These are phyloP conservation scores for Anoncus sp. DNA, from an alignment of 2,888 invertebrate species.

Conservation along the genomic window DNA sequence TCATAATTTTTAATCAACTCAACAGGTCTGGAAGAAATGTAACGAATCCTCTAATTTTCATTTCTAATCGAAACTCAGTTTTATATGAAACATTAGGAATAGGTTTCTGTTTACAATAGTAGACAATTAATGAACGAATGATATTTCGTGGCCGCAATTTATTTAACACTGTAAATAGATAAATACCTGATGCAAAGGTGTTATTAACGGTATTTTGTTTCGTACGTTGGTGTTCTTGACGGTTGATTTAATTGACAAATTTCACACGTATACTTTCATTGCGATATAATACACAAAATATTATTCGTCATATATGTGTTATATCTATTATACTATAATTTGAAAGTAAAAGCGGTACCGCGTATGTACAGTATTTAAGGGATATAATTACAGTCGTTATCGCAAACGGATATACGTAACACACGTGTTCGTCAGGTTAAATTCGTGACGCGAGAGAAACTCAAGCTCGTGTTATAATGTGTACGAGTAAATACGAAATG, in stretches of 20 bases:
- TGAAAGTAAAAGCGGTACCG: slow-evolving; percentile 29
- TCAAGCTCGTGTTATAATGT: slow-evolving; percentile 32
- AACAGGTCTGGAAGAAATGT: too few species aligned
- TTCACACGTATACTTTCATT: not conserved
- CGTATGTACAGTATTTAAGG: slow-evolving; percentile 32
- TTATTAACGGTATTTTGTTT: slow-evolving; percentile 7
- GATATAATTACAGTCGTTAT: slow-evolving; percentile 39
- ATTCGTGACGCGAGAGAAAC: slow-evolving; percentile 53
- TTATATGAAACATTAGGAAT: too few species aligned
- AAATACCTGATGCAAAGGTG: not conserved
- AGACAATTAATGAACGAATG: slow-evolving; percentile 1
- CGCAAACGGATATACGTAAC: slow-evolving; percentile 27
- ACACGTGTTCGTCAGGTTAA: slow-evolving; percentile 39
- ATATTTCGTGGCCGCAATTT: not conserved
- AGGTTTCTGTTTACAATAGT: too few species aligned
- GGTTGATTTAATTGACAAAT: slow-evolving; percentile 22
- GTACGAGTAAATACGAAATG: slow-evolving; percentile 38
- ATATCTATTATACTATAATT: slow-evolving; percentile 16
- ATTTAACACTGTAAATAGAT: not conserved
- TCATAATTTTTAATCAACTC: too few species aligned
- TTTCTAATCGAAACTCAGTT: too few species aligned
- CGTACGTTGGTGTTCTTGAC: slow-evolving; percentile 2
- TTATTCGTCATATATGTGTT: slow-evolving; percentile 1
- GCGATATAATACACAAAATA: not conserved
- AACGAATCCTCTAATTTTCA: too few species aligned